These are phyloP conservation scores for Platorchestia sp. DNA, from an alignment of 1,140 invertebrate species.

Conservation along the genomic window DNA sequence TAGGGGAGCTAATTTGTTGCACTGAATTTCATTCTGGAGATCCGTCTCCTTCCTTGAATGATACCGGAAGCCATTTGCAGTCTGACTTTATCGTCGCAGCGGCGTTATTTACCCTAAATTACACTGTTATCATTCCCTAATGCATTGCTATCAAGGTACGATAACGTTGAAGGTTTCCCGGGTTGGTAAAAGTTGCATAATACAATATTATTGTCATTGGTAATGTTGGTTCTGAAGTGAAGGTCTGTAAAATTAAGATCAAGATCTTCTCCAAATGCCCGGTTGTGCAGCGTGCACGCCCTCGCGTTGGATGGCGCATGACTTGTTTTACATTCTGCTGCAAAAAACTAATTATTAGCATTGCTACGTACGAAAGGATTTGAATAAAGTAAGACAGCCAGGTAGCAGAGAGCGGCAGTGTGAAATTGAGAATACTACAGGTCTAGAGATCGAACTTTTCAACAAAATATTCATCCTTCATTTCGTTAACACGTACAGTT, in stretches of 20 bases:
- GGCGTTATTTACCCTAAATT: background rate
- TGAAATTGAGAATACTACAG: background rate
- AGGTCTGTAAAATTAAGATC: background rate
- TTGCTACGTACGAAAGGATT: background rate
- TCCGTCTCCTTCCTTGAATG: background rate
- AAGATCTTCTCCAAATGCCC: background rate
- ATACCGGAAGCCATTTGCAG: background rate
- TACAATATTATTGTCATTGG: background rate
- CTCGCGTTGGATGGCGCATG: background rate
- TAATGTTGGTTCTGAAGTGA: background rate
- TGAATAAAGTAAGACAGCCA: no score
- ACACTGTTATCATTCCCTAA: background rate
- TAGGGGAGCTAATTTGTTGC: background rate
- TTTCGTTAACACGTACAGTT: background rate
- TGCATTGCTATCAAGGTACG: background rate
- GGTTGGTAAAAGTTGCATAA: background rate
- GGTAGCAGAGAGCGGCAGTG: background rate
- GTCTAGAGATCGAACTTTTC: background rate
- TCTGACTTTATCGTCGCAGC: background rate
- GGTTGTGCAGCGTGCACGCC: background rate
- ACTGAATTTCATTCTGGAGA: background rate
- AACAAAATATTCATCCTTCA: background rate
- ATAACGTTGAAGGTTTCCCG: background rate
- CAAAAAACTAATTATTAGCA: background rate
- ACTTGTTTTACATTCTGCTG: background rate